Percentiles rank a stretch among this genome's conserved stretches.
phyloP scores from a whole-genome alignment of 2,113 vertebrate genomes.

The Phocoena sinus region DNA sequence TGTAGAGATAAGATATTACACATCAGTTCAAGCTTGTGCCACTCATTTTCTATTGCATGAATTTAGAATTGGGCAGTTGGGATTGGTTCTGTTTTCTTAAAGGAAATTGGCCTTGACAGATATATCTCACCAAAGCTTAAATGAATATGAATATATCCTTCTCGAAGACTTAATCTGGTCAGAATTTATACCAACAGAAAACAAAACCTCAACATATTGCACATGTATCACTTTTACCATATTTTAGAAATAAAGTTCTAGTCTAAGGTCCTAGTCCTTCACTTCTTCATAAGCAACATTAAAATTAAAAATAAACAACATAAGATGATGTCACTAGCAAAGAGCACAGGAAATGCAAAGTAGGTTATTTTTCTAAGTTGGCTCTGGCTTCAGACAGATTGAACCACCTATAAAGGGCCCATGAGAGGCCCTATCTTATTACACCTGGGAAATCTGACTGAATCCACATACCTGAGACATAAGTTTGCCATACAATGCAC shows the following conservation, averaged over 20 bases:
- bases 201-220: neutral
- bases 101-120: neutral
- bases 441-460: neutral
- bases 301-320: constrained; percentile 27
- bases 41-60: neutral
- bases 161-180: neutral
- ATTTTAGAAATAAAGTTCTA: neutral
- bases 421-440: neutral
- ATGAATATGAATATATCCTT: neutral
- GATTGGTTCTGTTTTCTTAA: neutral
- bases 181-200: neutral
- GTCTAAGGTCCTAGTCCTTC: neutral
- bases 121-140: neutral
- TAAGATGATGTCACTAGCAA: neutral
- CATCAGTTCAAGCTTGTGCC: neutral
- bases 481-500: constrained; percentile 93
- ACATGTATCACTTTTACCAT: neutral
- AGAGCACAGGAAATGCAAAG: neutral
- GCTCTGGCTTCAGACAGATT: neutral
- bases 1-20: neutral
- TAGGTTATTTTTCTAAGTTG: neutral
- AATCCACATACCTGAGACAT: constrained; percentile 87
- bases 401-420: neutral
- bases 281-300: neutral
- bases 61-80: neutral